Percentiles rank a stretch among this genome's conserved stretches.
Evolutionary conservation across 2,888 invertebrate species (phyloP).

Genomic region (Conus canariensis): DNA sequence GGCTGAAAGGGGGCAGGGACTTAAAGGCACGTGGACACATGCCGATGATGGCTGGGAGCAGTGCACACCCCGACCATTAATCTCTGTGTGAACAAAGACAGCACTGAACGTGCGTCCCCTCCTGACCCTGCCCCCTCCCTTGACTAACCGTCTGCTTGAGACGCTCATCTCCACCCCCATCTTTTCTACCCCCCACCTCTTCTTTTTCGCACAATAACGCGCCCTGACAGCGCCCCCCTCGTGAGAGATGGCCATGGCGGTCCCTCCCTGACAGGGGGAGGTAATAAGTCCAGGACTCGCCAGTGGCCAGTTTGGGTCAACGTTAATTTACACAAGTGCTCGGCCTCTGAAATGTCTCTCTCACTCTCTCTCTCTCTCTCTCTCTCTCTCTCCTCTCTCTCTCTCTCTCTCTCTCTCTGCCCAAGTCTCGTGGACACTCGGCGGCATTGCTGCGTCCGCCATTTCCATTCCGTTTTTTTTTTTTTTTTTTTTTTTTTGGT

Average conservation of each 20-base stretch:
- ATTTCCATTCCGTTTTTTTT: neutral
- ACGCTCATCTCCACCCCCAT: neutral
- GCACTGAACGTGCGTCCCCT: neutral
- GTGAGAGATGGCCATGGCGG: neutral
- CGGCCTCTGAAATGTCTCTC: neutral
- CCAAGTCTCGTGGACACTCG: neutral
- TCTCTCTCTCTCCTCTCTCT: neutral
- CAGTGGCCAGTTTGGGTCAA: neutral
- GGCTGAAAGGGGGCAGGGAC: neutral
- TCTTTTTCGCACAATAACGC: neutral
- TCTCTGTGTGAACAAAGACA: neutral
- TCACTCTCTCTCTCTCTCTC: too few relatives aligned
- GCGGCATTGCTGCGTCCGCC: neutral
- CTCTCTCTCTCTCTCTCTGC: neutral
- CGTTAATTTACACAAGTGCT: conserved; percentile 9
- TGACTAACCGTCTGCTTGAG: neutral
- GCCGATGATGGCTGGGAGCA: too few relatives aligned
- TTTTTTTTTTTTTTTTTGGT: too few relatives aligned
- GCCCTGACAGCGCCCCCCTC: neutral
- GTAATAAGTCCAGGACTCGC: neutral
- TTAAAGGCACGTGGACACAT: too few relatives aligned
- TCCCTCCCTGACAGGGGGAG: neutral
- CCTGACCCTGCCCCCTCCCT: neutral
- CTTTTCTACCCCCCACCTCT: neutral
- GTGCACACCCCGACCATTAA: too few relatives aligned